Conservation (phyloP, 2,888 invertebrate genomes). For the Eristalinus sepulchralis region DNA sequence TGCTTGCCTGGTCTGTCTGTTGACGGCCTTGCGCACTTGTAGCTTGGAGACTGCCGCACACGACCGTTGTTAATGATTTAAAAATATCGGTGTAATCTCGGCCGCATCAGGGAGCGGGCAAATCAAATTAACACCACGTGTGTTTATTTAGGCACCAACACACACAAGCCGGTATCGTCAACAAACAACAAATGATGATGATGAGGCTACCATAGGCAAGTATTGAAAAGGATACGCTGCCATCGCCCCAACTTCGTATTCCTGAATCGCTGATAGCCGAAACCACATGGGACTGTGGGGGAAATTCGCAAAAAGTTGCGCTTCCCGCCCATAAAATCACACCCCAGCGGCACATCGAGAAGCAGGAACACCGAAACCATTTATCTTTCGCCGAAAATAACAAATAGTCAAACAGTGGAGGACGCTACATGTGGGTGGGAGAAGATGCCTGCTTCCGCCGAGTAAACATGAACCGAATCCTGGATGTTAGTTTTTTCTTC, state of each 20-base stretch:
- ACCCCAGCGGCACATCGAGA: neutral
- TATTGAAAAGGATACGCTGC: neutral
- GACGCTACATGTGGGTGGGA: neutral
- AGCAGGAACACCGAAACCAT: neutral
- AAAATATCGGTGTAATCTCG: neutral
- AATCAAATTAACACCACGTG: neutral
- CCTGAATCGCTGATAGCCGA: neutral
- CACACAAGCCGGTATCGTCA: neutral
- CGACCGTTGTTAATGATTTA: neutral
- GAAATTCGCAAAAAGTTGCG: neutral
- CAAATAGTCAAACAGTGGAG: neutral
- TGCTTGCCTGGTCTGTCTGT: neutral
- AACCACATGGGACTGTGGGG: neutral
- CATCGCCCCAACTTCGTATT: neutral
- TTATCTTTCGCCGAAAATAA: neutral
- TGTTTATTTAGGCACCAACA: neutral
- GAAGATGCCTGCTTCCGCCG: neutral
- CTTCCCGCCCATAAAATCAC: neutral
- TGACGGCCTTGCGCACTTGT: neutral
- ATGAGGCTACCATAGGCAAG: neutral
- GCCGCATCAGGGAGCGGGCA: neutral
- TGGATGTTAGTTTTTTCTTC: neutral
- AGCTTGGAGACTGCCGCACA: neutral
- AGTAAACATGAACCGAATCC: neutral
- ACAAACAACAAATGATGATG: neutral